Percentiles rank a stretch among this genome's conserved stretches.
These are phyloP conservation scores for Drosophila ochracea DNA, from an alignment of 2,888 invertebrate genomes.

Conservation along the genomic window DNA sequence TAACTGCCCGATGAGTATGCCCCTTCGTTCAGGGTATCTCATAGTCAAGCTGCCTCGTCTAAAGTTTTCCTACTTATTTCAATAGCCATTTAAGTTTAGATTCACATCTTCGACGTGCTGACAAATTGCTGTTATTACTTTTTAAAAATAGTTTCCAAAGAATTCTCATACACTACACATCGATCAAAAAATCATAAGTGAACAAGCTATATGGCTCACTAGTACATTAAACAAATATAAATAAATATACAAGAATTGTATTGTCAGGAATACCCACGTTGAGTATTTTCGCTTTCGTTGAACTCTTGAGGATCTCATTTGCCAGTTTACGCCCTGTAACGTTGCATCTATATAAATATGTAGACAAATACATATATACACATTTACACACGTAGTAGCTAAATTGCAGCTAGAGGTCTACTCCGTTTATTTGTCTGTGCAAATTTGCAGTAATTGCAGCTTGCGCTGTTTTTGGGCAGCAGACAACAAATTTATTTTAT, in stretches of 20 bases:
- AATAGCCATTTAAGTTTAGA: not conserved
- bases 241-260: not conserved
- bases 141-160: not conserved
- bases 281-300: constrained; percentile 7
- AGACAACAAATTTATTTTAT: constrained; percentile 78
- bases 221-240: not conserved
- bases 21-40: not conserved
- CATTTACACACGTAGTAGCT: not conserved
- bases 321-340: not conserved
- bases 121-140: not conserved
- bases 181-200: not conserved
- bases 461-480: constrained; percentile 50
- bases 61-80: not conserved
- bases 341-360: constrained; percentile 1
- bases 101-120: not conserved
- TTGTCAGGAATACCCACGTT: not conserved
- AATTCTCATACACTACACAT: not conserved
- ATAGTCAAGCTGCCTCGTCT: not conserved
- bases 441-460: constrained; percentile 74
- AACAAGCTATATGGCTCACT: not conserved
- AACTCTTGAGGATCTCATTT: not conserved
- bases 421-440: constrained; percentile 55
- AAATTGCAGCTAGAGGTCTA: constrained; percentile 12
- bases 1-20: not conserved
- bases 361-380: not conserved